Evolutionary conservation across 2,113 vertebrate species (phyloP).

Genomic region (Natator depressus): DNA sequence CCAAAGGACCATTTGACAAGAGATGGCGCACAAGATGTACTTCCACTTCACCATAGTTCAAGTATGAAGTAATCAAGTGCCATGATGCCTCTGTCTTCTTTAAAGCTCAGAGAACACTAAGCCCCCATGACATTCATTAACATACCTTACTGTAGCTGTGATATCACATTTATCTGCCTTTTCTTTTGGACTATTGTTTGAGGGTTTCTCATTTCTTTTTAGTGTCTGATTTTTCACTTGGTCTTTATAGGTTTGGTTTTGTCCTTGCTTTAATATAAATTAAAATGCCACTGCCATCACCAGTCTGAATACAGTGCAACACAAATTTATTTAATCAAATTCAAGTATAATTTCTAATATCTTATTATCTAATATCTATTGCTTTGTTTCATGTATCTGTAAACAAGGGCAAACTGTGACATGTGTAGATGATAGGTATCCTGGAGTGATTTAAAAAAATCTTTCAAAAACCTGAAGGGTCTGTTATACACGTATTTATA

Average conservation of each 20-base stretch:
- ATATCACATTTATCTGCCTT: neutral
- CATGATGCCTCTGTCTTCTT: neutral
- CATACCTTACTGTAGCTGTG: neutral
- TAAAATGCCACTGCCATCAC: neutral
- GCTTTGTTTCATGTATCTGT: neutral
- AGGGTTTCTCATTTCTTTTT: conserved; percentile 5
- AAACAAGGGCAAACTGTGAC: neutral
- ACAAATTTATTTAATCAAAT: neutral
- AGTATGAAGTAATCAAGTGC: neutral
- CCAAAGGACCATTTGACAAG: neutral
- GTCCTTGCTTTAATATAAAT: neutral
- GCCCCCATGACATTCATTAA: neutral
- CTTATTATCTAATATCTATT: neutral
- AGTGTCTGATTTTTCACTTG: conserved; percentile 4
- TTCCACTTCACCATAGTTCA: neutral
- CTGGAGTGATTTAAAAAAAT: neutral
- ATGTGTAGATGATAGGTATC: neutral
- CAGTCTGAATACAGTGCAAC: neutral
- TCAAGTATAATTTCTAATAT: neutral
- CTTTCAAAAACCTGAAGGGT: neutral
- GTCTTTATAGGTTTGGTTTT: neutral
- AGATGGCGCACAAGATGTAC: neutral
- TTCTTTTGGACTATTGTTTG: neutral
- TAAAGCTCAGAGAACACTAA: conserved; percentile 9
- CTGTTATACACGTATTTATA: neutral